Evolutionary conservation across 2,113 vertebrate species (phyloP).

Genomic region (Craseonycteris thonglongyai): DNA sequence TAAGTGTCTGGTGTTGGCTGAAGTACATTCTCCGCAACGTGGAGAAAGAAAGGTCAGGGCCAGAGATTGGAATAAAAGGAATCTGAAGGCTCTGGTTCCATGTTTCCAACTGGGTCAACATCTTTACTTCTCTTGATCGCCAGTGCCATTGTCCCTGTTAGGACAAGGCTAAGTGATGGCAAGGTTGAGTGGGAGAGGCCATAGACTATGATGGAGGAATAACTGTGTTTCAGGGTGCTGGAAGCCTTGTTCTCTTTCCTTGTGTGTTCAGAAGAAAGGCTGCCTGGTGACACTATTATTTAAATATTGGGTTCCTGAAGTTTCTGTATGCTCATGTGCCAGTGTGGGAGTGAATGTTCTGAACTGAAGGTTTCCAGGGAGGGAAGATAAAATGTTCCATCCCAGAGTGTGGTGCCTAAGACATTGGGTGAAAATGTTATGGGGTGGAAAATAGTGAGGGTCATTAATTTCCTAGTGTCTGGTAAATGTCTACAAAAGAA

Average conservation of each 20-base stretch:
- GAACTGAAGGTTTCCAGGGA: neutral
- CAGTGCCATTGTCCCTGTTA: neutral
- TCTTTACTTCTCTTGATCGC: neutral
- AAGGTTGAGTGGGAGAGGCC: neutral
- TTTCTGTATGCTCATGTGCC: neutral
- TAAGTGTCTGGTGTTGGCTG: neutral
- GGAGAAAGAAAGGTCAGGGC: neutral
- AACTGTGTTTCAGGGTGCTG: neutral
- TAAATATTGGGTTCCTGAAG: neutral
- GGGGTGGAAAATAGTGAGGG: neutral
- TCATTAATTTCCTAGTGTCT: neutral
- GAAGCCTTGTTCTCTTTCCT: neutral
- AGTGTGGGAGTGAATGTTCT: neutral
- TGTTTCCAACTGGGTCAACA: neutral
- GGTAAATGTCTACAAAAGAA: neutral
- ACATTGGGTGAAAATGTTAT: neutral
- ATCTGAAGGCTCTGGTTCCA: neutral
- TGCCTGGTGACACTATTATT: neutral
- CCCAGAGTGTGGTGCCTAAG: neutral
- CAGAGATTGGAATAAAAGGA: neutral
- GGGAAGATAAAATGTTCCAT: neutral
- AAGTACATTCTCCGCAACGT: neutral
- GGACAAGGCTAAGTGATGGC: neutral
- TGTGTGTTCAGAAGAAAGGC: neutral
- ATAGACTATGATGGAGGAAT: neutral